Base-by-base conservation (phyloP, 1,140 invertebrate species). In the Micrasema longulum region DNA sequence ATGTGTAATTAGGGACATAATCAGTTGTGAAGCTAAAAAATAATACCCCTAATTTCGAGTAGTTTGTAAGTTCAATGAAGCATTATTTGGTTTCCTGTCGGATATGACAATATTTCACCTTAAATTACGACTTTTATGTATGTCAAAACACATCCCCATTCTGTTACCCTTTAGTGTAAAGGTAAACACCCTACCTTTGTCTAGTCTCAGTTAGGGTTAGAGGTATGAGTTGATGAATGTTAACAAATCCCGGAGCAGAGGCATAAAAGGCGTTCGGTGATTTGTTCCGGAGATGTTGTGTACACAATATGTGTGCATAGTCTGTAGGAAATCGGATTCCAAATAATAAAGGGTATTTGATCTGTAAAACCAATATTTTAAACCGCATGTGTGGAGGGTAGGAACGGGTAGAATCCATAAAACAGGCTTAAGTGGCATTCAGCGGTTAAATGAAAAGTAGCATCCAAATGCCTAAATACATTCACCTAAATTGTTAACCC, bases 231-330 rank as follows among this genome's bases (percentile, higher is more conserved):
- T 65, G 65, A 50, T 55, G 35, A 66, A 65, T 63, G 69, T 52
- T 71, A 72, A 72, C 65, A 72, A 69, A 75, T 75, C 69, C 69
- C 23, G 4, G 50, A 18, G 31, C 20, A 65, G 52, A 52, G 63
- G 45, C 47, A 50, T 41, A 64, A 57, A 22, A 60, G 65, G 57
- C 65, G 69, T 57, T 53, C 57, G 18, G 45, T 45, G 43, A 75
- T 75, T 75, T 50, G 73, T 75, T 75, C 65, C 73, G 64, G 35
- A 31, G 26, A 31, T 31, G 26, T 31, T 31, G 26, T 31, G 26
- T 31, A 31, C 26, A 31, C 26, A 31, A 31, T 31, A 31, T 18
- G 20, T 18, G 31, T 50, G 67, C 36, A 47, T 31, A 52, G 60
- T 35, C 31, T 22, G 12, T 26, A 14, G 50, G 50, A 52, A 55